phyloP scores from a whole-genome alignment of 2,797 vertebrate genomes.

The Darevskia mixta region DNA sequence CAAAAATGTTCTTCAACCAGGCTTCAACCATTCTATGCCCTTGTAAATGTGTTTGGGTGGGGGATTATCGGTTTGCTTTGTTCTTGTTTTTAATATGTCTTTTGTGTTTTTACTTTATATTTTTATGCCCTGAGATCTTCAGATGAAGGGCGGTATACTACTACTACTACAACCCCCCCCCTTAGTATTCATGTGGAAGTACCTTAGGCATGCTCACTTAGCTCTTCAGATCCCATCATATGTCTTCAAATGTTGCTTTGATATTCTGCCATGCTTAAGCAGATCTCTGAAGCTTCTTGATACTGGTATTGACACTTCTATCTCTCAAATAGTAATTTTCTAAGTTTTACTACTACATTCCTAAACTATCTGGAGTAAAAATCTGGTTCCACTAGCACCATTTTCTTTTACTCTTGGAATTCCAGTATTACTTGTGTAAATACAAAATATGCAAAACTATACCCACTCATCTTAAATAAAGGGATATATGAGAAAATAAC shows the following conservation, averaged over 20 bases:
- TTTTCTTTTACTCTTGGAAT: not conserved
- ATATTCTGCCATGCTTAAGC: not conserved
- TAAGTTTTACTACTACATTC: not conserved
- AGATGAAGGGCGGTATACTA: too few relatives aligned
- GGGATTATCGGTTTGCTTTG: too few relatives aligned
- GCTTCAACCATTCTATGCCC: too few relatives aligned
- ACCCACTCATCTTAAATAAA: not conserved
- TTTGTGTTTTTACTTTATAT: too few relatives aligned
- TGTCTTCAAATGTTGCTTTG: not conserved
- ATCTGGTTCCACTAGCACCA: not conserved
- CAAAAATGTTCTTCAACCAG: too few relatives aligned
- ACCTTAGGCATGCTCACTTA: not conserved
- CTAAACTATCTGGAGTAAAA: not conserved
- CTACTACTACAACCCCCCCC: too few relatives aligned
- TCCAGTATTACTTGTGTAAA: not conserved
- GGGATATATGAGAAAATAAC: not conserved
- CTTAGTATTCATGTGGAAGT: not conserved
- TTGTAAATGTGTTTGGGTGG: too few relatives aligned
- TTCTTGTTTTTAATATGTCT: too few relatives aligned
- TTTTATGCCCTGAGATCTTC: too few relatives aligned
- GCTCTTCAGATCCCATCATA: not conserved
- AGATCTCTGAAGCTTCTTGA: too few relatives aligned
- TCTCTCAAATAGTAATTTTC: not conserved
- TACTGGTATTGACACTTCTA: not conserved
- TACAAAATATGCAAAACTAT: not conserved